A percentile compares a stretch with the other conserved stretches of the same genome.
These are phyloP conservation scores for Aleiodes alternator DNA, from an alignment of 2,888 invertebrate species.

Conservation along the genomic window DNA sequence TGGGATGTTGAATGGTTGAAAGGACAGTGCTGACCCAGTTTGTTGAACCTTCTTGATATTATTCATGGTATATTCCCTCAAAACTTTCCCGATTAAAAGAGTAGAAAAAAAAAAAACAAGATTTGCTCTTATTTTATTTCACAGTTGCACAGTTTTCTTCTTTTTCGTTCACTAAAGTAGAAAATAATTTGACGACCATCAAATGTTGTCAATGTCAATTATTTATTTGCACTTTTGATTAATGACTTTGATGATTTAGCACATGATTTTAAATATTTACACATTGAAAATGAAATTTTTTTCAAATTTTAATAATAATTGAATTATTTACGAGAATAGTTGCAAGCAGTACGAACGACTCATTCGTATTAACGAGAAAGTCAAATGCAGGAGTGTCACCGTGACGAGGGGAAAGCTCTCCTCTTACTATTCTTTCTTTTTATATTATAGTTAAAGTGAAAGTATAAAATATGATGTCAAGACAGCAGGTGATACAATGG, in stretches of 20 bases:
- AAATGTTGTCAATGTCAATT: too few relatives aligned
- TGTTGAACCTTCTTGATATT: neutral
- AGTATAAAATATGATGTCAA: neutral
- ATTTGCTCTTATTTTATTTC: too few relatives aligned
- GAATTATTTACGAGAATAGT: too few relatives aligned
- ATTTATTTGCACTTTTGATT: too few relatives aligned
- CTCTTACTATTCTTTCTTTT: slow-evolving; percentile 33
- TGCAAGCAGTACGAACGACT: neutral
- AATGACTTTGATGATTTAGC: too few relatives aligned
- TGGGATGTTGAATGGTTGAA: slow-evolving; percentile 15
- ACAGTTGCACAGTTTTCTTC: too few relatives aligned
- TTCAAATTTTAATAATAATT: too few relatives aligned
- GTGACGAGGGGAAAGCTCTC: slow-evolving; percentile 44
- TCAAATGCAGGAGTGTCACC: slow-evolving; percentile 23
- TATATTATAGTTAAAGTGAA: slow-evolving; percentile 54
- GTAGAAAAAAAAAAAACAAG: neutral
- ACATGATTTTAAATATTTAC: too few relatives aligned
- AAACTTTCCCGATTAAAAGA: neutral
- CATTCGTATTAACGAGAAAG: slow-evolving; percentile 35
- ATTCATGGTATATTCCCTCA: too few relatives aligned
- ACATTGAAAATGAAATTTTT: too few relatives aligned
- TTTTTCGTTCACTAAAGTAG: too few relatives aligned
- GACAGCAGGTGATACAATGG: neutral
- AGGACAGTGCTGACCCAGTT: neutral
- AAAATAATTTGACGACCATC: too few relatives aligned